A percentile compares a stretch with the other conserved stretches of the same genome.
These are phyloP conservation scores for Phocoena sinus DNA, from an alignment of 2,113 vertebrate genomes.

Conservation along the genomic window DNA sequence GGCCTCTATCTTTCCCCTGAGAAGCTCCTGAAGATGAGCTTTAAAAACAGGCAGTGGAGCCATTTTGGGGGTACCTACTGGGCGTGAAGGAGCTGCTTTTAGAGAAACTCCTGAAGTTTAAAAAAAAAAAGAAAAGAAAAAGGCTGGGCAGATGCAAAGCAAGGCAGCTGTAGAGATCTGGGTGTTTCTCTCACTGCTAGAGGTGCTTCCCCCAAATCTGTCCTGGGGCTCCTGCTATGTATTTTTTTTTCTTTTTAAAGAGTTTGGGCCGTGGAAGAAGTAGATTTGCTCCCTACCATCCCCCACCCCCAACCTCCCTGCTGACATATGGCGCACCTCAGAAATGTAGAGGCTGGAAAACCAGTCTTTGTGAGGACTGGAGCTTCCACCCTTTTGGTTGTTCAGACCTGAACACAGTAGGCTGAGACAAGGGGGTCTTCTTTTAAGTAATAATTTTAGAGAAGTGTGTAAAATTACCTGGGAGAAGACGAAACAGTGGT, in stretches of 20 bases:
- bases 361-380: slow-evolving; percentile 15
- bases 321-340: neutral
- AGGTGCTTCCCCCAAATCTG: neutral
- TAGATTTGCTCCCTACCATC: neutral
- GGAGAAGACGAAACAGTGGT: slow-evolving; percentile 21
- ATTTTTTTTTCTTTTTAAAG: neutral
- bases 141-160: neutral
- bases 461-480: slow-evolving; percentile 29
- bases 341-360: slow-evolving; percentile 16
- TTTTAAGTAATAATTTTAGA: slow-evolving; percentile 46
- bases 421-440: neutral
- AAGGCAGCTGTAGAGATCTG: neutral
- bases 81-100: neutral
- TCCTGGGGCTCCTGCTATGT: neutral
- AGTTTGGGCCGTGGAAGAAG: neutral
- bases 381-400: neutral
- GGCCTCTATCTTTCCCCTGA: slow-evolving; percentile 65
- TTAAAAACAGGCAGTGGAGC: neutral
- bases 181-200: neutral
- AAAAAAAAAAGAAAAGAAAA: neutral
- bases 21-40: slow-evolving; percentile 51
- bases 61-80: neutral
- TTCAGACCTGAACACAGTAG: neutral
- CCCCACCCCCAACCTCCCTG: neutral
- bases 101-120: neutral